Conservation (phyloP, 2,113 vertebrate species). For the Vidua macroura region DNA sequence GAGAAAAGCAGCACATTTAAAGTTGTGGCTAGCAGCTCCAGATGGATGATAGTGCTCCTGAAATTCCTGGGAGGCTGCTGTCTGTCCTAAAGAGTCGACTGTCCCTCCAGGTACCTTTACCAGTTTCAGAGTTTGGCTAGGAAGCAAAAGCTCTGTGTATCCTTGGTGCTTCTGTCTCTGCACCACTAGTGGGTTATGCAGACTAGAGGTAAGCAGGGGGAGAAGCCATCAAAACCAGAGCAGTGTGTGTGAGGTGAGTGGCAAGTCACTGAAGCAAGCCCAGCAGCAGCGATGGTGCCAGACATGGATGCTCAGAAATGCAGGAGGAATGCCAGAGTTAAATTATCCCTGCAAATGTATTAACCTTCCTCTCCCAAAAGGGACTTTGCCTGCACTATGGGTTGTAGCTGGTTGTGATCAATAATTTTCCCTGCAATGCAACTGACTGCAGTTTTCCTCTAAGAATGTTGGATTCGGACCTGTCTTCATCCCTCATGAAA, state of each 20-base stretch:
- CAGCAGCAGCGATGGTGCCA: neutral
- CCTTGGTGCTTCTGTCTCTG: neutral
- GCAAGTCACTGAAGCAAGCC: neutral
- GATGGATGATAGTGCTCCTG: fast-evolving
- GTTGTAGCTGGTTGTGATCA: neutral
- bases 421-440: neutral
- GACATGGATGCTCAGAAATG: neutral
- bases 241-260: neutral
- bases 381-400: neutral
- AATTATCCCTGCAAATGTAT: neutral
- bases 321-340: neutral
- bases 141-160: neutral
- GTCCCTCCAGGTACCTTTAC: neutral
- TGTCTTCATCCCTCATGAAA: neutral
- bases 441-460: neutral
- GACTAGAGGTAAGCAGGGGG: neutral
- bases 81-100: fast-evolving
- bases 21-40: neutral
- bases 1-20: neutral
- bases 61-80: neutral
- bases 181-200: neutral
- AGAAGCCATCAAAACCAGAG: neutral
- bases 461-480: neutral
- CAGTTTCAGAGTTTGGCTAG: neutral
- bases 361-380: neutral